Evolutionary conservation across 2,113 vertebrate species (phyloP), one percentile per base, ranked within the genome.

Genomic region (Cynocephalus volans): DNA sequence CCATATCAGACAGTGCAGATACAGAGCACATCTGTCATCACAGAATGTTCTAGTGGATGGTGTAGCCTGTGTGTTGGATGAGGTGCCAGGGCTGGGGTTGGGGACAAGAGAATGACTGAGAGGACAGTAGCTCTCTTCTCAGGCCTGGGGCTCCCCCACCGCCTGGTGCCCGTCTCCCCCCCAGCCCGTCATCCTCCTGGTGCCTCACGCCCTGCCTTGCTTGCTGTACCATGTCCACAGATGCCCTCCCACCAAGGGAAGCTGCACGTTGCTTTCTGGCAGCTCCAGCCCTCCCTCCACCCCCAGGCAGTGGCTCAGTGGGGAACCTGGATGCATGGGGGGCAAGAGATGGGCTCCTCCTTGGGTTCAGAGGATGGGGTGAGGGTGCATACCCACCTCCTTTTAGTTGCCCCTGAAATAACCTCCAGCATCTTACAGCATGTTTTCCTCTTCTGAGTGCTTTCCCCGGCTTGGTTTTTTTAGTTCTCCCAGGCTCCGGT

Each of bases 381-480:
- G n/a, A 54, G 13, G 18, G 24, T 23, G 19, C n/a, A 41, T 1
- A 8, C 36, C 14, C 41, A 8, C 83, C 12, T 64, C 73, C 1
- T 64, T 33, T 13, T 1, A 1, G 56, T 23, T 2, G 28, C 67
- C 81, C 87, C 62, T 52, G 0, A 45, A 41, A 48, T 28, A 24
- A 23, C 9, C 3, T 0, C 5, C 3, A 5, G 3, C 10, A 0
- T 45, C 3, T 15, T 8, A 1, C 5, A 1, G 81, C 48, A 62
- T 3, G 0, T 6, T 4, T 48, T 21, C 12, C 24, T 8, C 56
- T n/a, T 12, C 5, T 2, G 33, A 0, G 6, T 3, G 24, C 88
- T 31, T 67, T 6, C 87, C 75, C 7, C 41, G 65, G 17, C 58
- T 73, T 31, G 12, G 50, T 31, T 18, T 0, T 50, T 52, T 12